A percentile compares a stretch with the other conserved stretches of the same genome.
These are phyloP conservation scores for Limulus polyphemus DNA, from an alignment of 2,888 invertebrate genomes.

Conservation along the genomic window DNA sequence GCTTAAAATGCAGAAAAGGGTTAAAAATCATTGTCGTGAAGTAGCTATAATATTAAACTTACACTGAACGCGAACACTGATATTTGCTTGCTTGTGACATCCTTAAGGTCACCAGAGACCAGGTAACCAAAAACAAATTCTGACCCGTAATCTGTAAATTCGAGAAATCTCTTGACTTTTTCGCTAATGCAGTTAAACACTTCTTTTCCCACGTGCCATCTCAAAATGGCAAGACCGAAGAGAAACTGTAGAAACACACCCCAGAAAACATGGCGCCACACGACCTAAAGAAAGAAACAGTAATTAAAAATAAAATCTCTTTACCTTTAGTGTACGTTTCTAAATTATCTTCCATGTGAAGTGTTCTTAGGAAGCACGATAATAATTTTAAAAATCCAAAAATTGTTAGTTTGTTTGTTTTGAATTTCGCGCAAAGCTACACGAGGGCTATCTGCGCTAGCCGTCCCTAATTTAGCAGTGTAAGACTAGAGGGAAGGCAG, in stretches of 20 bases:
- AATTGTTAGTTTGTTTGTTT: too few species aligned
- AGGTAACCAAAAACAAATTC: constrained; percentile 63
- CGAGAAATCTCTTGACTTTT: constrained; percentile 56
- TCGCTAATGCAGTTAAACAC: constrained; percentile 55
- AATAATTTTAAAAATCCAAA: too few species aligned
- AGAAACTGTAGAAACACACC: constrained; percentile 40
- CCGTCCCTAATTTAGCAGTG: too few species aligned
- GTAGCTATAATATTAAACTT: constrained; percentile 32
- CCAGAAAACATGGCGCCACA: constrained; percentile 39
- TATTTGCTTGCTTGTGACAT: constrained; percentile 32
- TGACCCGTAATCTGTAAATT: constrained; percentile 64
- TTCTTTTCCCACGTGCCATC: constrained; percentile 50
- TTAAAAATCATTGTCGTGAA: background rate
- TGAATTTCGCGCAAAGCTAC: too few species aligned
- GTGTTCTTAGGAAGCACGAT: too few species aligned
- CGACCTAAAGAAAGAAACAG: constrained; percentile 20
- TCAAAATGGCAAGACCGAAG: constrained; percentile 39
- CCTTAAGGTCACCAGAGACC: constrained; percentile 21
- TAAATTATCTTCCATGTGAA: too few species aligned
- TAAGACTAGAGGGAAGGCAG: too few species aligned
- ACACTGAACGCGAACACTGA: constrained; percentile 68
- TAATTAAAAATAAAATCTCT: background rate
- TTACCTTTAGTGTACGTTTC: too few species aligned
- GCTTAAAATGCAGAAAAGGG: background rate
- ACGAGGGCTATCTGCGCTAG: too few species aligned